Conservation (phyloP, 2,888 invertebrate genomes). For the Rhamphomyia laevipes region DNA sequence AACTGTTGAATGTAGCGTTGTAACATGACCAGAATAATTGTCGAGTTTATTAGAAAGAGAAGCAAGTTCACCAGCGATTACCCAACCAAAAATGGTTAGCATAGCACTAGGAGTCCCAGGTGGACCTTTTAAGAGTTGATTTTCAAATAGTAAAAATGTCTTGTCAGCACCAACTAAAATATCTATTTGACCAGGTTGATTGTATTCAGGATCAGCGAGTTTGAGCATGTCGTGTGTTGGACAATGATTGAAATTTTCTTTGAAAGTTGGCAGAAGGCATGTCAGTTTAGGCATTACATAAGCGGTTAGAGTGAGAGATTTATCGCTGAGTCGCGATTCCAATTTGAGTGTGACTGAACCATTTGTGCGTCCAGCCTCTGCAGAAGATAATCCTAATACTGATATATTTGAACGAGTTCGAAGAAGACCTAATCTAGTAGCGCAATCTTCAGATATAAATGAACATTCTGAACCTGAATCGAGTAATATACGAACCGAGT, state of each 20-base stretch:
- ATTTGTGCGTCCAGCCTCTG: too few species aligned
- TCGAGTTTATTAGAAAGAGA: background rate
- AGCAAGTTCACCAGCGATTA: too few species aligned
- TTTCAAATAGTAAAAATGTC: constrained; percentile 8
- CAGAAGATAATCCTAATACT: too few species aligned
- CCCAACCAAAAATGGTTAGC: constrained; percentile 1
- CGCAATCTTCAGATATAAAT: too few species aligned
- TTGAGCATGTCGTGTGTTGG: background rate
- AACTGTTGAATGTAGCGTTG: background rate
- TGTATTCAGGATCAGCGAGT: constrained; percentile 13
- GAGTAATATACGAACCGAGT: background rate
- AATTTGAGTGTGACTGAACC: constrained; percentile 2
- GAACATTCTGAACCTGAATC: background rate
- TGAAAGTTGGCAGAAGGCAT: background rate
- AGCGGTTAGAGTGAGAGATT: background rate
- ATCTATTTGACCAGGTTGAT: constrained; percentile 10
- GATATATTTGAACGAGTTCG: too few species aligned
- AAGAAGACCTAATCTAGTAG: too few species aligned
- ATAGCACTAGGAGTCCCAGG: constrained; percentile 7
- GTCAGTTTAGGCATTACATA: constrained; percentile 6
- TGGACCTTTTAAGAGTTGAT: constrained; percentile 3
- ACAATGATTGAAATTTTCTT: too few species aligned
- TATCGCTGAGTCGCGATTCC: background rate
- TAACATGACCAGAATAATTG: background rate
- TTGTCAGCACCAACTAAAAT: constrained; percentile 12